phyloP scores from a whole-genome alignment of 2,113 vertebrate genomes.

The Litocranius walleri region DNA sequence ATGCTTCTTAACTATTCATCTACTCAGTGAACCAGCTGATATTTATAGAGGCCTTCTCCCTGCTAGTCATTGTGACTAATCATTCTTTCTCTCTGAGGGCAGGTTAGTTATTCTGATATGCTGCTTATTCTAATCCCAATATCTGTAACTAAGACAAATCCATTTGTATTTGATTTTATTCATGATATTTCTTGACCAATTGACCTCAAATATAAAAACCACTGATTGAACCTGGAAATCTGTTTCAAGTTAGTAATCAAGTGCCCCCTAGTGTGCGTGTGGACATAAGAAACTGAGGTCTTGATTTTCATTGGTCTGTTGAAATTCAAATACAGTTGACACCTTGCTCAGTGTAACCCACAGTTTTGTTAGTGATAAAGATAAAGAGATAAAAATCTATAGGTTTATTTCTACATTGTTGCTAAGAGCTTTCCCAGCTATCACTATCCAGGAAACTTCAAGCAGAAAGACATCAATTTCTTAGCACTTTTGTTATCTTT shows the following conservation, averaged over 20 bases:
- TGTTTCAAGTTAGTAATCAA: neutral
- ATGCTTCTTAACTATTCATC: neutral
- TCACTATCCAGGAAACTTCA: neutral
- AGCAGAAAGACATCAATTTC: constrained; percentile 16
- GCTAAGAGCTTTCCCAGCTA: neutral
- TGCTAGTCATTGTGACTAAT: neutral
- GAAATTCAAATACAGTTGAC: neutral
- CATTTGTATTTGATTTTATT: neutral
- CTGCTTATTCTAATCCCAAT: neutral
- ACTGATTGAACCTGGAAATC: neutral
- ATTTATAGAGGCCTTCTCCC: neutral
- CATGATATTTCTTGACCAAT: neutral
- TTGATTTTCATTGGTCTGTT: neutral
- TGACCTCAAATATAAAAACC: neutral
- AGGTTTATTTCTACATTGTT: neutral
- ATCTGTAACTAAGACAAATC: neutral
- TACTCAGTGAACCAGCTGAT: neutral
- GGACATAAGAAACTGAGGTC: neutral
- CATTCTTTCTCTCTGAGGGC: neutral
- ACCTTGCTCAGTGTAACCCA: neutral
- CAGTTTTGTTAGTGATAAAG: neutral
- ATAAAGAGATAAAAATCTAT: neutral
- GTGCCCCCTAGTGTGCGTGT: neutral
- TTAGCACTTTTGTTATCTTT: neutral
- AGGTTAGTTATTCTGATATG: neutral